A percentile compares a stretch with the other conserved stretches of the same genome.
Evolutionary conservation across 2,888 invertebrate genomes (phyloP).

Genomic region (Unio delphinus): DNA sequence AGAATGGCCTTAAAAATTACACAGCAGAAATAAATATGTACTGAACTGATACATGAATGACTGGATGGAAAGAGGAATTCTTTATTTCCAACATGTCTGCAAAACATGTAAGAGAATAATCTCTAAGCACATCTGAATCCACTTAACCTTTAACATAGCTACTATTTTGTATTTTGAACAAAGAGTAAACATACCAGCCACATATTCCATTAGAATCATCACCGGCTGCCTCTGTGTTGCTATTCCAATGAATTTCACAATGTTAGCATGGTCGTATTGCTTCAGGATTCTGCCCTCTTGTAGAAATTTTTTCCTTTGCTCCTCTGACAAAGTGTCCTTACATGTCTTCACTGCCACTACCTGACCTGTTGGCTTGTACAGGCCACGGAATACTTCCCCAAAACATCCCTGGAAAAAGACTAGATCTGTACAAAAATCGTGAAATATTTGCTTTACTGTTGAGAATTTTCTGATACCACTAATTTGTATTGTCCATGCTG

Average conservation of each 20-base stretch:
- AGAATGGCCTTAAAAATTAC: too few relatives aligned
- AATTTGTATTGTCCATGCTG: too few relatives aligned
- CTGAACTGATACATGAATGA: too few relatives aligned
- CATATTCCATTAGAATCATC: slow-evolving; percentile 99
- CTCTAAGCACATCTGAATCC: too few relatives aligned
- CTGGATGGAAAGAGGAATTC: too few relatives aligned
- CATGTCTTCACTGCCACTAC: slow-evolving; percentile 98
- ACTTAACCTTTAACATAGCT: neutral
- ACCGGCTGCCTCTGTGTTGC: slow-evolving; percentile 98
- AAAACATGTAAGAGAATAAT: too few relatives aligned
- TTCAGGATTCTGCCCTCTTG: slow-evolving; percentile 96
- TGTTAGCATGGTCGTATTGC: slow-evolving; percentile 97
- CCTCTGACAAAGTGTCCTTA: slow-evolving; percentile 92
- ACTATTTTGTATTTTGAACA: neutral
- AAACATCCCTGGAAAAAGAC: slow-evolving; percentile 86
- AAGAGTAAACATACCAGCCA: slow-evolving; percentile 43
- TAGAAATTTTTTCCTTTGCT: slow-evolving; percentile 92
- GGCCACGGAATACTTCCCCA: slow-evolving; percentile 95
- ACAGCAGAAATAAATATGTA: too few relatives aligned
- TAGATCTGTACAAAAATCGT: neutral
- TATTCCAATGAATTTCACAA: slow-evolving; percentile 95
- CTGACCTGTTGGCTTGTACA: slow-evolving; percentile 77
- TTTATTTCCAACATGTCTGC: too few relatives aligned
- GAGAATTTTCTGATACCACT: too few relatives aligned
- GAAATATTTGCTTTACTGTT: neutral